Percentiles rank a stretch among this genome's conserved stretches.
Evolutionary conservation across 1,140 invertebrate genomes (phyloP).

Genomic region (Chironomus tepperi): DNA sequence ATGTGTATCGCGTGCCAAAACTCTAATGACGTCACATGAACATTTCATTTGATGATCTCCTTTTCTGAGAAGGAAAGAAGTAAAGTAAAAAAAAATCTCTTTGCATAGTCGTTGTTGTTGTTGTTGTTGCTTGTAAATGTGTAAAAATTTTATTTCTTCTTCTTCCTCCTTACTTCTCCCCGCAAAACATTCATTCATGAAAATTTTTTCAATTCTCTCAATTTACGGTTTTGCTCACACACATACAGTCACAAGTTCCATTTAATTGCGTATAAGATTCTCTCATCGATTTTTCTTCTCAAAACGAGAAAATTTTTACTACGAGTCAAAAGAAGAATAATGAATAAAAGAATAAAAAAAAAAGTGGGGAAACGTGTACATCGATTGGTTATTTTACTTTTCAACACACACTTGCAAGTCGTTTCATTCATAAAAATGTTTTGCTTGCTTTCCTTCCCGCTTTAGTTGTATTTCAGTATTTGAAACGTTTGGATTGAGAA

Average conservation of each 20-base stretch:
- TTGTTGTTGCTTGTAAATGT: neutral
- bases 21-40: conserved; percentile 16
- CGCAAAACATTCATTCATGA: too few species aligned
- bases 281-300: conserved; percentile 8
- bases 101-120: neutral
- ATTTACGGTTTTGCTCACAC: neutral
- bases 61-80: neutral
- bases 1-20: conserved; percentile 23
- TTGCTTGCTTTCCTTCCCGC: neutral
- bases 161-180: too few species aligned
- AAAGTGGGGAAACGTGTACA: neutral
- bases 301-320: neutral
- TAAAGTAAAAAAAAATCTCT: neutral
- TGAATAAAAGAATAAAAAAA: neutral
- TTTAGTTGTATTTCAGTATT: conserved; percentile 20
- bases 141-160: neutral
- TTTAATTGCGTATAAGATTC: neutral
- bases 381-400: neutral
- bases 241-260: neutral
- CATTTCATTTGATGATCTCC: neutral
- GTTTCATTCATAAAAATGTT: conserved; percentile 21
- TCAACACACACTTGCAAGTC: neutral
- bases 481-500: neutral
- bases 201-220: too few species aligned
- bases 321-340: too few species aligned